Base-by-base conservation (phyloP, 2,113 vertebrate genomes). In the Peromyscus maniculatus region DNA sequence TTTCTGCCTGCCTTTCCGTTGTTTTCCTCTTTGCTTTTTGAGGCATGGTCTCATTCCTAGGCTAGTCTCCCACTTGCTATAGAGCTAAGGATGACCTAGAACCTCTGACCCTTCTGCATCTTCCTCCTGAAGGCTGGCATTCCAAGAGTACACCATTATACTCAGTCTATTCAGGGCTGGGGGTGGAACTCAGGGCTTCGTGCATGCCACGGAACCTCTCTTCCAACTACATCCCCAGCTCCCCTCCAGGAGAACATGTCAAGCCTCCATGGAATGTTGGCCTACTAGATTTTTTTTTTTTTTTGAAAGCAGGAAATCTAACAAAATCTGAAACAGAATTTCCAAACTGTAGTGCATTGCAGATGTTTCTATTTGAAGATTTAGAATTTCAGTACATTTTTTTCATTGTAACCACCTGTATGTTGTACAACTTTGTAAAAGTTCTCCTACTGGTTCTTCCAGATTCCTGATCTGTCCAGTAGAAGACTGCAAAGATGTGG, bases 311-410 rank as follows among this genome's bases (percentile, higher is more conserved):
- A 80, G 52, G 28, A 86, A 86, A 36, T 17, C 7, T 24, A 84
- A 71, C 43, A 71, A 67, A 91, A 66, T 86, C 57, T 49, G 39
- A 80, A 86, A 69, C 7, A 8, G 3, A 43, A 21, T 77, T 90
- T 33, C 22, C 67, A 91, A 88, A 57, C 26, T 83, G 19, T 72
- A 52, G n/a, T 77, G 4, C 6, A 64, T 80, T 92, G 84, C 74
- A 55, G 74, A n/a, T 17, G 7, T 62, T 66, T 62, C 36, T 88
- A 19, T 67, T 62, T 93, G 88, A 75, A 91, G 6, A 79, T 82
- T 92, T 74, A 91, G 52, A 93, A 82, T 94, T 93, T 93, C 24
- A 13, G 3, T 62, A 39, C 36, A 17, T 43, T 78, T 33, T 88
- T 79, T 66, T n/a, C 59, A 5, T 39, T 79, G 26, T 28, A 84